Percentiles rank a stretch among this genome's conserved stretches.
Evolutionary conservation across 2,113 vertebrate genomes (phyloP).

Genomic region (Planiliza haematocheilus): DNA sequence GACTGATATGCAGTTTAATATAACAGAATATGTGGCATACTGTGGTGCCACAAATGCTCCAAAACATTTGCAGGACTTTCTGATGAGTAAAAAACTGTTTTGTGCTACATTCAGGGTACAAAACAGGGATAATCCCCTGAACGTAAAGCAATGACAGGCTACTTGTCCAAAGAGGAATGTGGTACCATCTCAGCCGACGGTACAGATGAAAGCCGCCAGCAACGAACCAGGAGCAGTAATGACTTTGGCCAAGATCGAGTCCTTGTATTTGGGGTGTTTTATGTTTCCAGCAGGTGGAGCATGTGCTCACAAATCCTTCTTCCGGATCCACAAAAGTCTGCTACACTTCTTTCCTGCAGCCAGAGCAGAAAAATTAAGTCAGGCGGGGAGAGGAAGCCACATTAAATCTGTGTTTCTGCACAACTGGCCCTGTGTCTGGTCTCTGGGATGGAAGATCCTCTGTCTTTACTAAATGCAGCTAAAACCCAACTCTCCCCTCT

Average conservation of each 20-base stretch:
- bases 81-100: neutral
- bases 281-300: conserved; percentile 72
- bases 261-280: neutral
- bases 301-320: conserved; percentile 41
- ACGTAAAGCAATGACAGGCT: neutral
- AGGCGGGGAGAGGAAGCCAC: conserved; percentile 86
- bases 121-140: neutral
- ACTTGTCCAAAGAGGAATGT: neutral
- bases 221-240: conserved; percentile 9
- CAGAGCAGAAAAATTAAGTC: conserved; percentile 83
- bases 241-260: conserved; percentile 29
- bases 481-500: conserved; percentile 30
- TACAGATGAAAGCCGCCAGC: neutral
- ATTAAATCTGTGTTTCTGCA: conserved; percentile 89
- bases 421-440: conserved; percentile 85
- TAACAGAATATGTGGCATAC: conserved; percentile 28
- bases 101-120: neutral
- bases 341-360: conserved; percentile 71
- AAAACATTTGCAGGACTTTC: neutral
- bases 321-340: conserved; percentile 61
- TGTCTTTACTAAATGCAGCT: conserved; percentile 53
- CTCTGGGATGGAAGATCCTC: conserved; percentile 72
- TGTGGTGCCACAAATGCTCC: conserved; percentile 11
- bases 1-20: conserved; percentile 14
- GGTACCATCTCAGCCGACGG: too few species aligned